A percentile compares a stretch with the other conserved stretches of the same genome.
Evolutionary conservation across 1,140 invertebrate species (phyloP).

Genomic region (Sitodiplosis mosellana): DNA sequence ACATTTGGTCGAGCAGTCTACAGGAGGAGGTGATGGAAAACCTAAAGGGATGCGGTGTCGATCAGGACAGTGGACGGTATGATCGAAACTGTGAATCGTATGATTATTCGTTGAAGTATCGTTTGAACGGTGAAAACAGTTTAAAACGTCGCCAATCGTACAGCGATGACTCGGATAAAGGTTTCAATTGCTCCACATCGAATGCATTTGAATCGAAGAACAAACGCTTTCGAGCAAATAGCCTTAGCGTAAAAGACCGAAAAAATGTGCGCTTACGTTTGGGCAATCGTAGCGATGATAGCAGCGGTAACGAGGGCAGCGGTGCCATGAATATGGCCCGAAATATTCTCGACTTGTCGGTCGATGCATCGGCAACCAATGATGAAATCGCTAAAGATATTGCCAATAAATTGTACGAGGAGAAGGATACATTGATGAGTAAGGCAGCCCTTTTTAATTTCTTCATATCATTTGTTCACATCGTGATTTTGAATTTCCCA

Average conservation of each 20-base stretch:
- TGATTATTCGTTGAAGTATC: slow-evolving; percentile 25
- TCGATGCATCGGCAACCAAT: slow-evolving; percentile 25
- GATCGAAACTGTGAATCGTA: slow-evolving; percentile 39
- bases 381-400: slow-evolving; percentile 47
- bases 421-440: slow-evolving; percentile 51
- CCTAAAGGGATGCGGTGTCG: slow-evolving; percentile 29
- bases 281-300: not conserved
- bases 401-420: slow-evolving; percentile 45
- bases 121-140: slow-evolving; percentile 14
- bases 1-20: slow-evolving; percentile 38
- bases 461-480: slow-evolving; percentile 1
- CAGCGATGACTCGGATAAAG: slow-evolving; percentile 2
- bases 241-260: not conserved
- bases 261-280: not conserved
- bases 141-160: slow-evolving; percentile 22
- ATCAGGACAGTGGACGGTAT: slow-evolving; percentile 32
- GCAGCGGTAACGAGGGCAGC: not conserved
- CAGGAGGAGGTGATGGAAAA: slow-evolving; percentile 42
- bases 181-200: not conserved
- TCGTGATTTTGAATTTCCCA: not conserved
- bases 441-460: slow-evolving; percentile 16
- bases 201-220: not conserved
- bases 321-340: slow-evolving; percentile 12
- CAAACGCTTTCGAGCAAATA: not conserved
- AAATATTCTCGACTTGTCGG: slow-evolving; percentile 27